Evolutionary conservation across 1,140 invertebrate species (phyloP), one percentile per base, ranked within the genome.

Genomic region (Pararge aegeria): DNA sequence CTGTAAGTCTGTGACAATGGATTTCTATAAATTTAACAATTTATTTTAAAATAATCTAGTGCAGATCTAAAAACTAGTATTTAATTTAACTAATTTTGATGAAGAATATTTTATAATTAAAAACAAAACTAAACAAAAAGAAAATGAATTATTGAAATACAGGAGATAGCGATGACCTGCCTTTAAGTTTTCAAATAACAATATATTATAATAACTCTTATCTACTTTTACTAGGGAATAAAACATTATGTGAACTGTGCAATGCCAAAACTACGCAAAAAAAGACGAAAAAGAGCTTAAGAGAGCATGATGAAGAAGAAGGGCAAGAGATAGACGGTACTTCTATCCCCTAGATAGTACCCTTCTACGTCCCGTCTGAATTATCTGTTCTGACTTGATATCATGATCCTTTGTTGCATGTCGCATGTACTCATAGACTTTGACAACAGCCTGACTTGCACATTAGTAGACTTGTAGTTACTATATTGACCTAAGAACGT

Each of bases 231-330:
- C 64, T 87, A 96, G 95, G 95, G 95, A 96, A 96, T 93, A 95
- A 94, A 93, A 96, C 94, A 68, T 92, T 95, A 81, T 96, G 95
- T 90, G 95, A 95, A 90, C 91, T 95, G 82, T 96, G 95, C 92
- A 94, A 92, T 91, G 91, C 93, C 64, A 95, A 94, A 91, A 82
- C 92, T 61, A 92, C 91, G 78, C 92, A 93, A 85, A 94, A 94
- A 91, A 91, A 90, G 71, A 91, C 91, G 70, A 91, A 92, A 85
- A 94, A 93, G 90, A 92, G 92, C 76, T 90, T 87, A 53, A 87
- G 81, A 69, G 90, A 78, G 46, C 84, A 89, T 48, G 80, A 89
- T 13, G 81, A 92, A 40, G 92, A 93, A 65, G 91, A 91, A 69
- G 75, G 67, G 50, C 83, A 78, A 70, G 88, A 87, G 64, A 71